Evolutionary conservation across 2,797 vertebrate species (phyloP).

Genomic region (Pangasius mekongensis): DNA sequence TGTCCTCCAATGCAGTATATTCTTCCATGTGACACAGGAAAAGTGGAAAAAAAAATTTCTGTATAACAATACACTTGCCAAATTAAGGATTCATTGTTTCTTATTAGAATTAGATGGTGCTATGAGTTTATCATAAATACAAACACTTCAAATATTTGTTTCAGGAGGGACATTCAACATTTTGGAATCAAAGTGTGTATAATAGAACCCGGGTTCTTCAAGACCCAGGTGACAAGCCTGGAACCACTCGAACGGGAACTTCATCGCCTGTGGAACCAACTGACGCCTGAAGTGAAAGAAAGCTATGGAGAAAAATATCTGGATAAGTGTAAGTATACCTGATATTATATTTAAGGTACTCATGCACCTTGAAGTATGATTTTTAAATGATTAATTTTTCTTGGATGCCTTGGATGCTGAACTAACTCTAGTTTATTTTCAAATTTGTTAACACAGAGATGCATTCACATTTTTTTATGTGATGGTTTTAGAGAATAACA

Average conservation of each 20-base stretch:
- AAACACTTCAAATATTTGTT: conserved; percentile 8
- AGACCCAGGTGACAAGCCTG: conserved; percentile 83
- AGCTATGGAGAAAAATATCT: conserved; percentile 88
- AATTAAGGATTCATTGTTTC: background rate
- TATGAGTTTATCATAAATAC: background rate
- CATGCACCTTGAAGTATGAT: background rate
- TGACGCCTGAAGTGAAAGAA: conserved; percentile 80
- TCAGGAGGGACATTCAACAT: conserved; percentile 86
- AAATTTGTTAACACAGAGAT: background rate
- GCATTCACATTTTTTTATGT: background rate
- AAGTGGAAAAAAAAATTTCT: background rate
- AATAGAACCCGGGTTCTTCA: conserved; percentile 93
- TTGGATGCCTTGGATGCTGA: background rate
- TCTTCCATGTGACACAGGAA: background rate
- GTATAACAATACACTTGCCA: background rate
- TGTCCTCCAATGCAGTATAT: background rate
- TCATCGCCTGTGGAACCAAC: conserved; percentile 83
- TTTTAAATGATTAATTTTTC: background rate
- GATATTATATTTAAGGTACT: background rate
- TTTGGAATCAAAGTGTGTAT: conserved; percentile 90
- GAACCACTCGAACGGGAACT: conserved; percentile 80
- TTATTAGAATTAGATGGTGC: background rate
- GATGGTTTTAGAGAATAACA: background rate
- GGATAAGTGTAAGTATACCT: conserved; percentile 79
- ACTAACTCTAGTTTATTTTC: background rate